Evolutionary conservation across 2,888 invertebrate species (phyloP).

Genomic region (Lasioglossum leucozonium): DNA sequence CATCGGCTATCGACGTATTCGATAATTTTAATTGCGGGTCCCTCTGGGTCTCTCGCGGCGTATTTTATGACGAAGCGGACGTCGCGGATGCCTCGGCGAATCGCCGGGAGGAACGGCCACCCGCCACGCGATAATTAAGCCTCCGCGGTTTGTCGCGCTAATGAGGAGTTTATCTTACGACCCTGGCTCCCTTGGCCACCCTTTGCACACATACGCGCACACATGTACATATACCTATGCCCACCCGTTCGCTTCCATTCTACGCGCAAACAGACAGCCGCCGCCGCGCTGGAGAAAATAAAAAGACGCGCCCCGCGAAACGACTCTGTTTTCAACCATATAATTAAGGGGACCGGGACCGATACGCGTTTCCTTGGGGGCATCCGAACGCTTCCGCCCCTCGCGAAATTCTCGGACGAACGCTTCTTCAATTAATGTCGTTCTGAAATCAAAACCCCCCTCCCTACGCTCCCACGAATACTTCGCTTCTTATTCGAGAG

Average conservation of each 20-base stretch:
- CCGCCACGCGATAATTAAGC: slow-evolving; percentile 74
- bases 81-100: slow-evolving; percentile 43
- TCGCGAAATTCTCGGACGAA: not conserved
- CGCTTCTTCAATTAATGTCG: not conserved
- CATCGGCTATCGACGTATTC: slow-evolving; percentile 23
- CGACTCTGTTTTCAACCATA: slow-evolving; percentile 42
- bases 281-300: slow-evolving; percentile 5
- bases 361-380: slow-evolving; percentile 22
- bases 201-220: not conserved
- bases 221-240: not conserved
- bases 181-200: slow-evolving; percentile 30
- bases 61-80: slow-evolving; percentile 63
- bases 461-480: not conserved
- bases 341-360: slow-evolving; percentile 41
- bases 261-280: slow-evolving; percentile 26
- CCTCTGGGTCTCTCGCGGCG: slow-evolving; percentile 8
- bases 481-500: not conserved
- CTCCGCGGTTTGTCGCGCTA: slow-evolving; percentile 75
- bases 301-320: slow-evolving; percentile 26
- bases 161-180: slow-evolving; percentile 79
- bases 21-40: slow-evolving; percentile 62
- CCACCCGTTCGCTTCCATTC: slow-evolving; percentile 39
- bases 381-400: not conserved
- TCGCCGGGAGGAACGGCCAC: slow-evolving; percentile 62
- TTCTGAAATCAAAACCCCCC: not conserved